phyloP scores from a whole-genome alignment of 2,113 vertebrate species.

The Nerophis ophidion region DNA sequence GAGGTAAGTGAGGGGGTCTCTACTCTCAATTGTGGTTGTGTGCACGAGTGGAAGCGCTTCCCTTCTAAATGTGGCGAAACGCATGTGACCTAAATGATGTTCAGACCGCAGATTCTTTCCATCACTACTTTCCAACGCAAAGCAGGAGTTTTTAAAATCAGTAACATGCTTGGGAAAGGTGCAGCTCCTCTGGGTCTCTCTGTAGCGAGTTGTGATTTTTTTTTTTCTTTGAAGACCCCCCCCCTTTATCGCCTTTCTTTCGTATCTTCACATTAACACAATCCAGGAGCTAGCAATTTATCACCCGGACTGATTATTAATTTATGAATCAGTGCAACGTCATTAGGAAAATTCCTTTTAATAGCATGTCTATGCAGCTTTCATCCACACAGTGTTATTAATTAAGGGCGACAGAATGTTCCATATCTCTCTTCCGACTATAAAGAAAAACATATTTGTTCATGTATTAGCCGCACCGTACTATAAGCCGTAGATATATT shows the following conservation, averaged over 20 bases:
- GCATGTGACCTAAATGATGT: not conserved
- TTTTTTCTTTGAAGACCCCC: not conserved
- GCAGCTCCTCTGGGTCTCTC: not conserved
- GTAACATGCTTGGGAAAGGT: not conserved
- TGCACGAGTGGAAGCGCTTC: not conserved
- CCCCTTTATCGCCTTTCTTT: not conserved
- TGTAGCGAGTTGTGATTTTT: not conserved
- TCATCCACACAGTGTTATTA: not conserved
- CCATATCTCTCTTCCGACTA: too few relatives aligned
- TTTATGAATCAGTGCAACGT: not conserved
- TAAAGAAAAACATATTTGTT: too few relatives aligned
- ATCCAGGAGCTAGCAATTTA: not conserved
- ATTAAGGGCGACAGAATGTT: not conserved
- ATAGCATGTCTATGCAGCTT: not conserved
- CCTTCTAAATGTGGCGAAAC: constrained; percentile 1
- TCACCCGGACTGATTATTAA: constrained; percentile 18
- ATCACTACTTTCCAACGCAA: not conserved
- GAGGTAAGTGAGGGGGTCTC: not conserved
- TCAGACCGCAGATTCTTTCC: constrained; percentile 4
- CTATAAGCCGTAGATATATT: too few relatives aligned
- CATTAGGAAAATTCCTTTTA: not conserved
- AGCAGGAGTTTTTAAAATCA: not conserved
- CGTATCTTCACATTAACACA: not conserved
- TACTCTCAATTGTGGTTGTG: not conserved
- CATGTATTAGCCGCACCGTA: too few relatives aligned